Percentiles rank a stretch among this genome's conserved stretches.
phyloP scores from a whole-genome alignment of 2,797 vertebrate genomes.

The Galagoides demidoff region DNA sequence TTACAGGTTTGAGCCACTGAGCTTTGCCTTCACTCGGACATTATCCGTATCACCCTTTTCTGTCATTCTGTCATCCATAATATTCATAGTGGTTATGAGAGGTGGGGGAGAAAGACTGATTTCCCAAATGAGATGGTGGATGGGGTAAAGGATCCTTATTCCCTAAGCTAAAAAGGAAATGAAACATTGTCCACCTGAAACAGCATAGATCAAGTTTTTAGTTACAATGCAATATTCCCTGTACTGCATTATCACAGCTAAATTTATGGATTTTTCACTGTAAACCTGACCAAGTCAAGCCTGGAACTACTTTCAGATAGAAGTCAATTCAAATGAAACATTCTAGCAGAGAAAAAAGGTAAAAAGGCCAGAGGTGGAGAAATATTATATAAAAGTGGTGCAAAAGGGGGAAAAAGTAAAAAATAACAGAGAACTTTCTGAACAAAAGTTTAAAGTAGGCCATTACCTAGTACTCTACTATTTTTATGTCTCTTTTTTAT shows the following conservation, averaged over 20 bases:
- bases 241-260: rapidly evolving
- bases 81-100: not conserved
- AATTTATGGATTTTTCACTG: not conserved
- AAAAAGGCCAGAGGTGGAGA: not conserved
- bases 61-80: not conserved
- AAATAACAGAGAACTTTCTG: not conserved
- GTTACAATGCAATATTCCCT: not conserved
- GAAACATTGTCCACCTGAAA: not conserved
- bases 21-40: not conserved
- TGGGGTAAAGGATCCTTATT: not conserved
- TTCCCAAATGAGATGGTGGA: not conserved
- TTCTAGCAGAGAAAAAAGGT: not conserved
- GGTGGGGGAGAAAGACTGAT: not conserved
- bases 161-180: constrained; percentile 2
- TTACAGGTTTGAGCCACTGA: too few species aligned
- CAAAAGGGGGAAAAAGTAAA: not conserved
- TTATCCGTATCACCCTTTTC: not conserved
- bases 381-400: not conserved
- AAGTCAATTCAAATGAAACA: not conserved
- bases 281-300: not conserved
- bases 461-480: not conserved
- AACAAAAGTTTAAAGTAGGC: constrained; percentile 31
- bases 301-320: not conserved
- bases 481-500: not conserved
- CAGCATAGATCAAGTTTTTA: not conserved